Evolutionary conservation across 2,797 vertebrate species (phyloP).

Genomic region (Taeniopygia guttata): DNA sequence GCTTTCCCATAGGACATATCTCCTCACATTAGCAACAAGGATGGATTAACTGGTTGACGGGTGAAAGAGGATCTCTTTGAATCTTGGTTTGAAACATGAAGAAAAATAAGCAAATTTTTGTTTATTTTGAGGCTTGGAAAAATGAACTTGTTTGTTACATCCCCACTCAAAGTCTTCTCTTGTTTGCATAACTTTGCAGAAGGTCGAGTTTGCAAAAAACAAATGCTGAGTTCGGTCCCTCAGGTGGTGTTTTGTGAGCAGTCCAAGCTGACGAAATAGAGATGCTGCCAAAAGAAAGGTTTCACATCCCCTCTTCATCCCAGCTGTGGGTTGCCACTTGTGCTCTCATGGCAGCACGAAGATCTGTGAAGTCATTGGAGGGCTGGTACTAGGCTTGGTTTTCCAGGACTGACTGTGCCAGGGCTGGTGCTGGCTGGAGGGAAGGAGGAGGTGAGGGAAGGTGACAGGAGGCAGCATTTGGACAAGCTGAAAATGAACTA

Average conservation of each 20-base stretch:
- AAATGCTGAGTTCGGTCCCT: background rate
- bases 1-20: background rate
- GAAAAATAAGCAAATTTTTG: background rate
- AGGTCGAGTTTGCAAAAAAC: background rate
- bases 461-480: background rate
- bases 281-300: background rate
- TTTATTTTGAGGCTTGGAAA: conserved; percentile 1
- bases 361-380: background rate
- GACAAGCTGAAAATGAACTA: background rate
- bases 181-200: background rate
- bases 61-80: background rate
- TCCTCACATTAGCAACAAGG: background rate
- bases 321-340: background rate
- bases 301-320: background rate
- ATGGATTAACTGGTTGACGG: background rate
- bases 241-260: background rate
- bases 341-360: background rate
- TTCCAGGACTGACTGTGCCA: background rate
- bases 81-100: background rate
- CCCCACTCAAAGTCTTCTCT: background rate
- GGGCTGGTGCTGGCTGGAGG: background rate
- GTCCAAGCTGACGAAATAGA: background rate
- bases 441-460: background rate
- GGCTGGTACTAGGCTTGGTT: background rate
- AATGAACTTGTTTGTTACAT: background rate